Conservation (phyloP, 2,113 vertebrate species). For the Myiagra hebetior region DNA sequence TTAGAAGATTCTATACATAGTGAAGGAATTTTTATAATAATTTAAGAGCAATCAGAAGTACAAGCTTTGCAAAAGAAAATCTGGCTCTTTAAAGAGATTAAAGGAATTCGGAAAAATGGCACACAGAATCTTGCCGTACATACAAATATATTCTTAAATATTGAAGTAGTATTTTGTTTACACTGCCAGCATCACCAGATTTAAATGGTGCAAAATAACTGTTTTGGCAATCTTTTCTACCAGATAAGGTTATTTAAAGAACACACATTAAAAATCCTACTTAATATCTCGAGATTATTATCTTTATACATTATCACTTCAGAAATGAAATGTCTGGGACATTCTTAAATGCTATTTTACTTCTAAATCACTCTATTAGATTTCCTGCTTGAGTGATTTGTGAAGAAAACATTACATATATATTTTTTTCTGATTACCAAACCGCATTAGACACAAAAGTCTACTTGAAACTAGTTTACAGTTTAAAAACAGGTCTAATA, state of each 20-base stretch:
- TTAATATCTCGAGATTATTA: not conserved
- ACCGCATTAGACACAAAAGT: slow-evolving; percentile 77
- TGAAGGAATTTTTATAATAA: slow-evolving; percentile 34
- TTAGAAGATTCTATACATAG: not conserved
- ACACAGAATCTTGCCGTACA: not conserved
- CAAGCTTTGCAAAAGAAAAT: not conserved
- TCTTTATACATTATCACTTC: not conserved
- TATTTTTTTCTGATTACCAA: slow-evolving; percentile 80
- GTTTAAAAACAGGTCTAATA: slow-evolving; percentile 85
- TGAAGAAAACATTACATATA: slow-evolving; percentile 79
- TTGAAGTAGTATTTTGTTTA: not conserved
- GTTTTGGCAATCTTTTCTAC: not conserved
- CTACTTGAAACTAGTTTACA: slow-evolving; percentile 80
- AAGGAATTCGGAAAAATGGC: not conserved
- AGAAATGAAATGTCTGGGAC: slow-evolving; percentile 62
- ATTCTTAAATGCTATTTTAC: slow-evolving; percentile 75
- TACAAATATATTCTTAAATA: not conserved
- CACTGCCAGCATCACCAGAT: not conserved
- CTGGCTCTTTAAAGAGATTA: not conserved
- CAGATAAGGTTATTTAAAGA: not conserved
- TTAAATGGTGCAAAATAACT: not conserved
- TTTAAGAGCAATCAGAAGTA: not conserved
- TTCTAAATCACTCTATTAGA: slow-evolving; percentile 76
- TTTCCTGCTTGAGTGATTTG: slow-evolving; percentile 79
- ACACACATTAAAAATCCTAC: not conserved